Evolutionary conservation across 2,113 vertebrate species (phyloP), one percentile per base, ranked within the genome.

Genomic region (Tympanuchus pallidicinctus): DNA sequence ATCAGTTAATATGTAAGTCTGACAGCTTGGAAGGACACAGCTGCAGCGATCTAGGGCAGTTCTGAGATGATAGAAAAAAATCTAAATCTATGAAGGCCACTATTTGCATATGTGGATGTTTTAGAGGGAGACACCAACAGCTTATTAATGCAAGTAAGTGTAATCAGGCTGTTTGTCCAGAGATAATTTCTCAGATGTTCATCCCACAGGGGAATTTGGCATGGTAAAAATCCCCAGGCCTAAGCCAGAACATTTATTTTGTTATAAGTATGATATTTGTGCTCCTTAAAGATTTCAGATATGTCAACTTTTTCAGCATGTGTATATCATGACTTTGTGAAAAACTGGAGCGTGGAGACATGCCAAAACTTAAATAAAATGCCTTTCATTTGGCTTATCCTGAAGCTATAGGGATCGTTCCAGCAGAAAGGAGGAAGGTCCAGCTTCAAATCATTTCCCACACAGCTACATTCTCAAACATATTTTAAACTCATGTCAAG

Each of bases 21-120:
- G 97, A 97, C 96, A 97, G 97, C 87, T 93, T 89, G 79, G 93
- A 95, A 95, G 93, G 96, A 95, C 96, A 94, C 95, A 97, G 97
- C 97, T 97, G 97, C 19, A 38, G 76, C 56, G 57, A 91, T 67
- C 93, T 89, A 91, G 73, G 48, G 34, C 63, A 92, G 89, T 89
- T 93, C 95, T 88, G 13, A 43, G 21, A 86, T 93, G 93, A 86
- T 4, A 47, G 75, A 92, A 78, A 94, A 93, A 82, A 91, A 93
- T 70, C 25, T 88, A 82, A 89, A 71, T 67, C 80, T 24, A 72
- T 71, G 79, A 88, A 93, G 60, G 61, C 64, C 38, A 73, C 16
- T 71, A 88, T 95, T 92, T 93, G 75, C 18, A 43, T 89, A 67
- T 70, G 64, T 85, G 28, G 8, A 36, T 89, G 56, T 84, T 93